phyloP scores from a whole-genome alignment of 2,888 invertebrate genomes.

The Cordylochernes scorpioides region DNA sequence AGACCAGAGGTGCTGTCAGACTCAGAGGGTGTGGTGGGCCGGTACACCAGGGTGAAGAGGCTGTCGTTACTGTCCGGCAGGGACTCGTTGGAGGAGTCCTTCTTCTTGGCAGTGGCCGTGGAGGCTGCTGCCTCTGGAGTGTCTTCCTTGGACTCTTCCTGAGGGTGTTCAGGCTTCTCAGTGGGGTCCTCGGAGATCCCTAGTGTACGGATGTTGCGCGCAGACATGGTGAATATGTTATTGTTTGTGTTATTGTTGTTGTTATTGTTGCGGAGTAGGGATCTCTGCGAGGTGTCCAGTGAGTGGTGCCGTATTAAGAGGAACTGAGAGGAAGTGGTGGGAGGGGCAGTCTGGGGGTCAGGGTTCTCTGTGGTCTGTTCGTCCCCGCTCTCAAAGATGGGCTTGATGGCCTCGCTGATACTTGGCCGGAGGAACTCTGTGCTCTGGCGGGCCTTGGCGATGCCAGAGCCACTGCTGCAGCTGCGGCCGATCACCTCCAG shows the following conservation, averaged over 20 bases:
- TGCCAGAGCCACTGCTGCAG: slow-evolving; percentile 9
- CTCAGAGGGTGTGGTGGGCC: slow-evolving; percentile 10
- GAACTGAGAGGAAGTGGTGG: slow-evolving; percentile 5
- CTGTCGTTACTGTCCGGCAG: slow-evolving; percentile 12
- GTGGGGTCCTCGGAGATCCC: slow-evolving; percentile 9
- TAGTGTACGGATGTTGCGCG: slow-evolving; percentile 11
- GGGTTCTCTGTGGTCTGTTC: slow-evolving; percentile 25
- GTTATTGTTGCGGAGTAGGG: too few relatives aligned
- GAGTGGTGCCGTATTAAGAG: slow-evolving; percentile 14
- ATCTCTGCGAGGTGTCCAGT: slow-evolving; percentile 8
- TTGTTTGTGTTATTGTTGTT: slow-evolving; percentile 4
- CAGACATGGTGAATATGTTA: slow-evolving; percentile 9
- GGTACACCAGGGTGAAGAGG: slow-evolving; percentile 10
- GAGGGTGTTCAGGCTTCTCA: background rate
- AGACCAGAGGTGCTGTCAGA: slow-evolving; percentile 30
- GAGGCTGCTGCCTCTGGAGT: too few relatives aligned
- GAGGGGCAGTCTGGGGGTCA: slow-evolving; percentile 3
- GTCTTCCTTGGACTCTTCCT: slow-evolving; percentile 2
- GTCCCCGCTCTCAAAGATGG: slow-evolving; percentile 56
- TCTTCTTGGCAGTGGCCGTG: too few relatives aligned
- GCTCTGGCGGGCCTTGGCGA: slow-evolving; percentile 8
- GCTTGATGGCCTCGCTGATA: slow-evolving; percentile 49
- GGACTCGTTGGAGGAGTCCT: too few relatives aligned
- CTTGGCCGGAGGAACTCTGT: slow-evolving; percentile 14
- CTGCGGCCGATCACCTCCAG: slow-evolving; percentile 15